Base-by-base conservation (phyloP, 2,797 vertebrate species). In the Mormyrus hasselquistii region DNA sequence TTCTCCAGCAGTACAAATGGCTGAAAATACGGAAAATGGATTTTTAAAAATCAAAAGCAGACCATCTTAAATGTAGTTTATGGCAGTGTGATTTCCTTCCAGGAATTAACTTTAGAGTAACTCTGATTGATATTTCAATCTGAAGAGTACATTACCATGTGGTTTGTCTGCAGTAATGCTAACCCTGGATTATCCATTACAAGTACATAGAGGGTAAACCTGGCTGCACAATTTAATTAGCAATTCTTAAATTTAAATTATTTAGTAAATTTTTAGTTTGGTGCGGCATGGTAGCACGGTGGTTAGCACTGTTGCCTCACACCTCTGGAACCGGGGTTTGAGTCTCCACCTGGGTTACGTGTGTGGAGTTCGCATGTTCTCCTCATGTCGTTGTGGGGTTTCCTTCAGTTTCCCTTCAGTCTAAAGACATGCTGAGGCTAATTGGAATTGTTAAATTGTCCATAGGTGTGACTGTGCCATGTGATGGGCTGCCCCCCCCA, bases 1-100 rank as follows among this genome's bases (percentile, higher is more conserved):
- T 82, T 82, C 76, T 44, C 76, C 76, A 82, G 41, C 38, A 82
- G 38, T 82, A 82, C 47, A n/a, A 82, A 47, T 82, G 76, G 76
- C 38, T 41, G 47, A 82, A 82, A 22, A 82, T 47, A 44, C 0
- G 7, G 41, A 22, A 47, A 47, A 82, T 44, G 19, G 38, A 82
- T 47, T 44, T 44, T 1, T 47, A 82, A 82, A 82, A 41, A 47
- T 82, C 76, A 47, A 47, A 82, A 82, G 76, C 41, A 82, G 41
- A 47, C 16, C 41, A 82, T 47, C 41, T 47, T n/a, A 82, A 47
- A 10, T 47, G 76, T 82, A 47, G 16, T 82, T 82, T 82, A 34
- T 73, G 69, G 12, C 34, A 41, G 41, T 82, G 41, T 44, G 34
- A 41, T 47, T 22, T 82, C 41, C 76, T 82, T 22, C 76, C 69